phyloP scores from a whole-genome alignment of 2,888 invertebrate species.

The Ryuthela nishihirai region DNA sequence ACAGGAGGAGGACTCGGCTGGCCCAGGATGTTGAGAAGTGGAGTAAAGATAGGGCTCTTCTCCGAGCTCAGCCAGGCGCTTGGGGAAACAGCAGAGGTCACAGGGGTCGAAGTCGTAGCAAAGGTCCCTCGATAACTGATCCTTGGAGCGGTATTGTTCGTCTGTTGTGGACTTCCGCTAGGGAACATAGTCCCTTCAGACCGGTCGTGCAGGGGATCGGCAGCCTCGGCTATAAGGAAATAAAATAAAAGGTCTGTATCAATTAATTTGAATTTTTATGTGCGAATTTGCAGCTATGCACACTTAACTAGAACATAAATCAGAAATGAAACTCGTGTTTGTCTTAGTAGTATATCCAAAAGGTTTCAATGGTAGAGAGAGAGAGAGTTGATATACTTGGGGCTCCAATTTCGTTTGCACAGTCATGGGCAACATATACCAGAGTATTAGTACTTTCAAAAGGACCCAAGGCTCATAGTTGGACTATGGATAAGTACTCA shows the following conservation, averaged over 20 bases:
- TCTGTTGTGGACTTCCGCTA: conserved; percentile 45
- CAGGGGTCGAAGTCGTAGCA: conserved; percentile 60
- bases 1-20: conserved; percentile 15
- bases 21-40: conserved; percentile 46
- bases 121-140: conserved; percentile 65
- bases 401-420: too few species aligned
- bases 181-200: conserved; percentile 29
- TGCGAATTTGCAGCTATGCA: too few species aligned
- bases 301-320: too few species aligned
- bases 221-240: conserved; percentile 35
- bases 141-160: conserved; percentile 45
- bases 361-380: too few species aligned
- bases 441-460: too few species aligned
- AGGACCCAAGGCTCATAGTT: too few species aligned
- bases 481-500: too few species aligned
- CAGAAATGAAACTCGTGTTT: too few species aligned
- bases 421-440: too few species aligned
- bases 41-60: conserved; percentile 46
- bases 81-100: conserved; percentile 32
- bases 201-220: conserved; percentile 38
- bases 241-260: background rate
- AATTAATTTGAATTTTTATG: too few species aligned
- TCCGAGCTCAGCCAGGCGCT: conserved; percentile 40
- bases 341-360: too few species aligned
- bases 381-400: too few species aligned